phyloP scores from a whole-genome alignment of 1,140 invertebrate genomes.

The Pogonognathellus flavescens region DNA sequence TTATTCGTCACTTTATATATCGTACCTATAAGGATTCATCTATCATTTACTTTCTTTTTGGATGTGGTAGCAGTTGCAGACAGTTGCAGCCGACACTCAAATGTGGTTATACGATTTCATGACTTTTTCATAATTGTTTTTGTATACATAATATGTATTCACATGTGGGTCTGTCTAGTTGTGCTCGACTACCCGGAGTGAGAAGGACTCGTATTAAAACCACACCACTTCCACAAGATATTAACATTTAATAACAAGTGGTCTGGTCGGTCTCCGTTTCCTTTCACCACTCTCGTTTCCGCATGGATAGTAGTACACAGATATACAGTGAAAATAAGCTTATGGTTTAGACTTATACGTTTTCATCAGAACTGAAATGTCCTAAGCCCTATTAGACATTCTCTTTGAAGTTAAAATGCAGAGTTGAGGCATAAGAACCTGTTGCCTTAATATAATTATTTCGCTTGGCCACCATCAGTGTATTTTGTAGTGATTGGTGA shows the following conservation, averaged over 20 bases:
- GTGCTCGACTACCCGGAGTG: not conserved
- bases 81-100: not conserved
- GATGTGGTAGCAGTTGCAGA: not conserved
- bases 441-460: slow-evolving; percentile 50
- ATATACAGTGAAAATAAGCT: not conserved
- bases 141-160: too few species aligned
- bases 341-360: slow-evolving; percentile 9
- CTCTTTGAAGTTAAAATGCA: slow-evolving; percentile 42
- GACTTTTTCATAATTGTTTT: not conserved
- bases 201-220: not conserved
- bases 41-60: not conserved
- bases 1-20: not conserved
- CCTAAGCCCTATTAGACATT: slow-evolving; percentile 25
- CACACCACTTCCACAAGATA: not conserved
- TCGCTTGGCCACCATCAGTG: slow-evolving; percentile 41
- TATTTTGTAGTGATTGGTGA: slow-evolving; percentile 24
- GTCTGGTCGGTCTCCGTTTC: not conserved
- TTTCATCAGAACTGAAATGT: slow-evolving; percentile 25
- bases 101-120: not conserved
- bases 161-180: too few species aligned
- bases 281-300: slow-evolving; percentile 2
- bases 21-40: not conserved
- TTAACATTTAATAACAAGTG: slow-evolving; percentile 15
- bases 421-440: slow-evolving; percentile 16
- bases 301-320: not conserved